These are phyloP conservation scores for Hirtodrosophila cameraria DNA, from an alignment of 2,888 invertebrate genomes.

Conservation along the genomic window DNA sequence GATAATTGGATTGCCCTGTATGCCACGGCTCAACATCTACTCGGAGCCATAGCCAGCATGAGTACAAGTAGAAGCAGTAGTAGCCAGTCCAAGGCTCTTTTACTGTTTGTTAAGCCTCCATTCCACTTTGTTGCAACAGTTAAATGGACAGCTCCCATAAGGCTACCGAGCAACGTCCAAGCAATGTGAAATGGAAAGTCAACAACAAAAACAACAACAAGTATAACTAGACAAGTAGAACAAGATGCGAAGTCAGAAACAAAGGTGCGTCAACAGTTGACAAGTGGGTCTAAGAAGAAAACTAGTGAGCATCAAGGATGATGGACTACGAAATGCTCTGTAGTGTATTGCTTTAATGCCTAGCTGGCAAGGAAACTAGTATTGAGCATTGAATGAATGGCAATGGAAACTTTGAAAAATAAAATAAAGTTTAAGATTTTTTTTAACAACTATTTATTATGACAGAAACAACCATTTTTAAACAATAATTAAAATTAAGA, in stretches of 20 bases:
- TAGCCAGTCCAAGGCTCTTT: conserved; percentile 49
- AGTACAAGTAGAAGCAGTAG: no score
- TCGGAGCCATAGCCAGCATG: no score
- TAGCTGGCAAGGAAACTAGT: no score
- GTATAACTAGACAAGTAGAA: conserved; percentile 30
- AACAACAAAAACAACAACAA: conserved; percentile 46
- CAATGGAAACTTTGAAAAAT: no score
- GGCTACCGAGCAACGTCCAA: conserved; percentile 11
- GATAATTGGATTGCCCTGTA: conserved; percentile 78
- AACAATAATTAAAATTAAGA: no score
- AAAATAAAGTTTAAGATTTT: no score
- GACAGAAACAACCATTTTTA: no score
- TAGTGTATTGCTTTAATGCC: background rate
- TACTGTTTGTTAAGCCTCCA: conserved; percentile 51
- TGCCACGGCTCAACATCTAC: conserved; percentile 19
- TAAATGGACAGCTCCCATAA: conserved; percentile 70
- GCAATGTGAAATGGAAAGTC: conserved; percentile 50
- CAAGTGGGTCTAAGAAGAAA: conserved; percentile 52
- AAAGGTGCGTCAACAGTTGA: conserved; percentile 72
- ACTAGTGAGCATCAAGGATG: background rate
- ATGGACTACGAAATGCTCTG: conserved; percentile 18
- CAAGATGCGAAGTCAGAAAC: conserved; percentile 50
- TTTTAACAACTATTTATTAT: no score
- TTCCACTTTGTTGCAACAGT: conserved; percentile 60
- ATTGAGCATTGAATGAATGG: no score